phyloP scores from a whole-genome alignment of 2,888 invertebrate genomes.

The Hyposoter didymator region DNA sequence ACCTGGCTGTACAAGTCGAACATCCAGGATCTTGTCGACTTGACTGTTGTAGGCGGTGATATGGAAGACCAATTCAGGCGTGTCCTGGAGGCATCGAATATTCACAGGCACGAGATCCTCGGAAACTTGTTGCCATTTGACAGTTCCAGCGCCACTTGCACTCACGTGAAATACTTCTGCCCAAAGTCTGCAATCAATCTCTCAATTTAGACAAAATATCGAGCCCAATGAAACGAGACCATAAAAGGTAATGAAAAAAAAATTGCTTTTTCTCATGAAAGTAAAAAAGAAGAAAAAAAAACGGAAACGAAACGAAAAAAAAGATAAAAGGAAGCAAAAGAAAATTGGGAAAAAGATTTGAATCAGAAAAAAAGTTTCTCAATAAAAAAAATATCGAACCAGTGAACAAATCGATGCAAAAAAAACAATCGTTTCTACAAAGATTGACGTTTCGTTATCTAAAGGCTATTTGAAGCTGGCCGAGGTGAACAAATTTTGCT shows the following conservation, averaged over 20 bases:
- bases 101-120: conserved; percentile 99
- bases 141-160: conserved; percentile 95
- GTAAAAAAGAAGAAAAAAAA: not conserved
- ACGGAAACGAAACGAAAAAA: too few relatives aligned
- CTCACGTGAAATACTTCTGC: conserved; percentile 99
- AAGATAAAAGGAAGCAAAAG: not conserved
- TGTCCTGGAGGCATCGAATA: conserved; percentile 98
- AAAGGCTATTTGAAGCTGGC: conserved; percentile 10
- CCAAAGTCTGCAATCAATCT: conserved; percentile 91
- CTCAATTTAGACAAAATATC: conserved; percentile 7
- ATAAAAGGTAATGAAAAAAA: conserved; percentile 15
- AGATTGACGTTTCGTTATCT: not conserved
- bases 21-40: conserved; percentile 99
- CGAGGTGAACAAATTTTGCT: conserved; percentile 1
- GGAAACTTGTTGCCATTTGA: conserved; percentile 99
- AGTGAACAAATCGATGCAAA: not conserved
- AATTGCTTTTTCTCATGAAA: conserved; percentile 10
- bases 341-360: not conserved
- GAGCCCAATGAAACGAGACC: not conserved
- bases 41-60: conserved; percentile 99
- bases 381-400: not conserved
- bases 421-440: not conserved
- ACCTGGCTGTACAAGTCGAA: conserved; percentile 98
- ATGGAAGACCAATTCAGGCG: conserved; percentile 98
- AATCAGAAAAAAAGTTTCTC: not conserved